Evolutionary conservation across 2,888 invertebrate species (phyloP).

Genomic region (Autographa pulchrina): DNA sequence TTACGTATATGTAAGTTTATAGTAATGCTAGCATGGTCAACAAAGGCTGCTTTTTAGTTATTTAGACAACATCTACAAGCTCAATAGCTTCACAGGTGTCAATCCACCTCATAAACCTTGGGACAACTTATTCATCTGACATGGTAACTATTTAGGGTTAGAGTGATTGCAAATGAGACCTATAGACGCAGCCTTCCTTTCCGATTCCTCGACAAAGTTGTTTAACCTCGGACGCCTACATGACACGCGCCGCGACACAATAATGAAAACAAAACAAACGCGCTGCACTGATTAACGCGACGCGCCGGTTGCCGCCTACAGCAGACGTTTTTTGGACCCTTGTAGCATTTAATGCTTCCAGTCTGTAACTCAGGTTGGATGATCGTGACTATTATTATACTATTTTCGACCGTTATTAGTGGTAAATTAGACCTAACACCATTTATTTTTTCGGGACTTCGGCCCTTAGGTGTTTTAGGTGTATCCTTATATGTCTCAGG

Average conservation of each 20-base stretch:
- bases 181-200: not conserved
- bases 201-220: conserved; percentile 6
- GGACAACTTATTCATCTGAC: not conserved
- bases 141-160: not conserved
- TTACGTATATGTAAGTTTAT: no score
- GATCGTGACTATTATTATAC: no score
- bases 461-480: no score
- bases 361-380: no score
- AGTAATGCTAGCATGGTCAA: no score
- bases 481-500: no score
- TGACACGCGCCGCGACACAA: conserved; percentile 8
- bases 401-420: no score
- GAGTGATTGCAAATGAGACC: not conserved
- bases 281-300: not conserved
- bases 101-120: not conserved
- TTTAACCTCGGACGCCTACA: conserved; percentile 5
- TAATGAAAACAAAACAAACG: conserved; percentile 4
- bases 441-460: no score
- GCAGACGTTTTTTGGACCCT: not conserved
- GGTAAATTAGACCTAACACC: no score
- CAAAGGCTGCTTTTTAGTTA: not conserved
- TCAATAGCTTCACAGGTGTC: not conserved
- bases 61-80: not conserved
- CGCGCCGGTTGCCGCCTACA: not conserved
- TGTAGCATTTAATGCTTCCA: no score